These are phyloP conservation scores for Phania funesta DNA, from an alignment of 2,888 invertebrate genomes.

Conservation along the genomic window DNA sequence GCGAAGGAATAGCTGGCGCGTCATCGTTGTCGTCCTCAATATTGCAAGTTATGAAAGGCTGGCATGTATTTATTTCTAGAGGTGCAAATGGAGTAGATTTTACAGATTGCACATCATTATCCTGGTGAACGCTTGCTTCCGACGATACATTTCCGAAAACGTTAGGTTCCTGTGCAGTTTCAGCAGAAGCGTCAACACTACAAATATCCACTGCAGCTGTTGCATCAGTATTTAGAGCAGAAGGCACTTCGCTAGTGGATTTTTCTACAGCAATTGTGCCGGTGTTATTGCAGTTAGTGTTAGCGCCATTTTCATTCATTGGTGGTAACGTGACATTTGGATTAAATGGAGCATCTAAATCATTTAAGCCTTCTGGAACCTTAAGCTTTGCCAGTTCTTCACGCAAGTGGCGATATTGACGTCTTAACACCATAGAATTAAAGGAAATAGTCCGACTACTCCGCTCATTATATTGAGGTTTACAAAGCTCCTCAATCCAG, in stretches of 20 bases:
- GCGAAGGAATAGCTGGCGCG: constrained; percentile 57
- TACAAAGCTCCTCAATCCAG: constrained; percentile 94
- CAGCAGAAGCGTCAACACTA: not conserved
- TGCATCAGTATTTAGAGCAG: not conserved
- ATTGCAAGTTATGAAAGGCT: constrained; percentile 45
- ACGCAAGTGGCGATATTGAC: constrained; percentile 90
- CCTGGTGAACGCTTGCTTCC: constrained; percentile 30
- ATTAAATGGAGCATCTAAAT: constrained; percentile 84
- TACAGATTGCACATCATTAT: constrained; percentile 17
- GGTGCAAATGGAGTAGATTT: constrained; percentile 36
- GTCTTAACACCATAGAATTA: constrained; percentile 88
- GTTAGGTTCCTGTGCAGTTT: constrained; percentile 1
- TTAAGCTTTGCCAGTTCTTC: constrained; percentile 92
- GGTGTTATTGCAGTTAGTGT: constrained; percentile 39
- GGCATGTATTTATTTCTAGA: constrained; percentile 55
- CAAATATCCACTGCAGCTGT: constrained; percentile 4
- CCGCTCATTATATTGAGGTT: constrained; percentile 87
- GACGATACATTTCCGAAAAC: constrained; percentile 4
- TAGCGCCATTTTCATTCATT: constrained; percentile 71
- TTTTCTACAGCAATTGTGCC: constrained; percentile 69
- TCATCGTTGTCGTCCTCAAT: constrained; percentile 43
- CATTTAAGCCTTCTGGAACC: constrained; percentile 88
- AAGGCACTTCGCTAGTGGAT: constrained; percentile 35
- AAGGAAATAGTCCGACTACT: constrained; percentile 89
- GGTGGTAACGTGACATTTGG: constrained; percentile 76